Base-by-base conservation (phyloP, 1,140 invertebrate species). In the Akabosia matsudoensis region DNA sequence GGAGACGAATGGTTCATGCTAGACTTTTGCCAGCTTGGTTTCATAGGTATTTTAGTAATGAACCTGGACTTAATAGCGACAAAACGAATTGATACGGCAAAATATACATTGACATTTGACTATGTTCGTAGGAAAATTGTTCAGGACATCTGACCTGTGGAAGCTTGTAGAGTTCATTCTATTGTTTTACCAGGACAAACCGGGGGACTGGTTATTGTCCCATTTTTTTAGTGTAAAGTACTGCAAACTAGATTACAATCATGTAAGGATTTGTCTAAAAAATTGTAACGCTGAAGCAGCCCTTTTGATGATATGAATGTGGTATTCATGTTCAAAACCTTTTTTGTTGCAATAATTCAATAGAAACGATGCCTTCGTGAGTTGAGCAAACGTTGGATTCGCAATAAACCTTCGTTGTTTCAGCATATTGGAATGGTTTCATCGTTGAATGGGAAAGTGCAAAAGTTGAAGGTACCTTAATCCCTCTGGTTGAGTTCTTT, bases 361-460 rank as follows among this genome's bases (percentile, higher is more conserved):
- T 87, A 97, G 92, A 95, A 95, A 88, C 90, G 93, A 83, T 98
- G 96, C 84, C 90, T 90, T 82, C 89, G 90, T 82, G 91, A 90
- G 75, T 93, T 94, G 84, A 88, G 90, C 26, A 88, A 90, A 82
- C 88, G 95, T 61, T 94, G 94, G 90, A 88, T 95, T 24, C 92
- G 93, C 83, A 96, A 93, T 82, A 95, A 95, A 82, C 93, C 95
- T 2, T 96, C 95, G 0, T 86, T 98, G 0, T 99, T 98, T 84
- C 95, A 98, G 86, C 97, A 99, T 83, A 94, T 98, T 79, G 97
- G 97, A 14, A 92, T 93, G 4, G 94, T 96, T 83, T 98, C 96
- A 0, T 98, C 96, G 0, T 87, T 99, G 0, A 95, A 93, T 85
- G 97, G 97, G 77, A 99, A 99, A 89, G 92, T 97, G 70, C 97